A percentile compares a stretch with the other conserved stretches of the same genome.
Evolutionary conservation across 2,888 invertebrate species (phyloP).

Genomic region (Augochlorella aurata): DNA sequence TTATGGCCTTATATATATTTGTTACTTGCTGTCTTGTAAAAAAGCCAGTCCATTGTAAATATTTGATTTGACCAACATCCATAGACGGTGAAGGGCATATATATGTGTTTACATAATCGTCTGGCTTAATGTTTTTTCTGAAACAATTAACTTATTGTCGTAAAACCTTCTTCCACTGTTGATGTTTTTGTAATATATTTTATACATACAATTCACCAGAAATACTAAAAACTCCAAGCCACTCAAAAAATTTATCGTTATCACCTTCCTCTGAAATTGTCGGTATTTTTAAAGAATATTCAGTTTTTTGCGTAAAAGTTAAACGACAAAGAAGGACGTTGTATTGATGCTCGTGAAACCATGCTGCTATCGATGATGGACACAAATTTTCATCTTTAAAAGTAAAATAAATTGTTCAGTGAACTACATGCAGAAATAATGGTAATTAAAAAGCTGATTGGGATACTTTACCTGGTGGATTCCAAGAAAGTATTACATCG

Average conservation of each 20-base stretch:
- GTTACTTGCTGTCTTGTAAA: conserved; percentile 81
- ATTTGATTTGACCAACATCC: conserved; percentile 78
- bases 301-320: conserved; percentile 74
- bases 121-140: conserved; percentile 72
- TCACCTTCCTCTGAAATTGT: conserved; percentile 70
- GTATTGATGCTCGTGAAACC: conserved; percentile 82
- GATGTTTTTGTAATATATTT: conserved; percentile 13
- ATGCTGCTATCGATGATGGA: conserved; percentile 85
- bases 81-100: conserved; percentile 77
- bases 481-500: conserved; percentile 83
- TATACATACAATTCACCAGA: conserved; percentile 79
- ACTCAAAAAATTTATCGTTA: conserved; percentile 82
- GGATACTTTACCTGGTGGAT: conserved; percentile 81
- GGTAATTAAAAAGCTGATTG: background rate
- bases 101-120: conserved; percentile 81
- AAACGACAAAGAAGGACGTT: conserved; percentile 82
- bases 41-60: conserved; percentile 83
- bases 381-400: conserved; percentile 81
- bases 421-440: conserved; percentile 8
- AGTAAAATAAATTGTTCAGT: conserved; percentile 23
- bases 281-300: conserved; percentile 82
- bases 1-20: conserved; percentile 78
- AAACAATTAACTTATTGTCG: conserved; percentile 34
- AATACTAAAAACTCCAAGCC: conserved; percentile 83
- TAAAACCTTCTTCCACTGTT: conserved; percentile 7